Evolutionary conservation across 1,140 invertebrate species (phyloP).

Genomic region (Antheraea pernyi): DNA sequence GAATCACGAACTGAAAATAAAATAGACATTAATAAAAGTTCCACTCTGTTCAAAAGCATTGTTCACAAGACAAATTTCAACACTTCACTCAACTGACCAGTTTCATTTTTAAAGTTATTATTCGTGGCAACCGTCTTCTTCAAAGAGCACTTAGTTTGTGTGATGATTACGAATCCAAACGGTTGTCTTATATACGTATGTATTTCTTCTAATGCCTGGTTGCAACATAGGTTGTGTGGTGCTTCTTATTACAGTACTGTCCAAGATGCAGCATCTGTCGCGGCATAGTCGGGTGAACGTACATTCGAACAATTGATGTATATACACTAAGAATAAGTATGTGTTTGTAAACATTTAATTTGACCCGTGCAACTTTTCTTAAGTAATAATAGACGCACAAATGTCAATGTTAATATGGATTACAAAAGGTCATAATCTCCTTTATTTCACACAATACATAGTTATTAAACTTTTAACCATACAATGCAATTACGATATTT

Average conservation of each 20-base stretch:
- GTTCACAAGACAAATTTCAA: conserved; percentile 31
- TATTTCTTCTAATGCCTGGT: conserved; percentile 69
- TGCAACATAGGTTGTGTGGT: conserved; percentile 53
- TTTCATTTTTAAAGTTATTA: conserved; percentile 59
- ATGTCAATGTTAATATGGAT: conserved; percentile 65
- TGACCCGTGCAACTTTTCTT: conserved; percentile 50
- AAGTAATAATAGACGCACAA: conserved; percentile 54
- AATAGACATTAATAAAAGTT: conserved; percentile 3
- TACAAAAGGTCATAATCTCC: conserved; percentile 43
- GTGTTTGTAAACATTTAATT: conserved; percentile 46
- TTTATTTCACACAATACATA: conserved; percentile 25
- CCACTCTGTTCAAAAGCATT: conserved; percentile 14
- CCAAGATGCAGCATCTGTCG: conserved; percentile 36
- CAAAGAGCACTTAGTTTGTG: conserved; percentile 53
- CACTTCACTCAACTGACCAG: conserved; percentile 54
- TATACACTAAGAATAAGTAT: conserved; percentile 20
- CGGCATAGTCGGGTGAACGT: conserved; percentile 25
- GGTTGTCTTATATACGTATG: conserved; percentile 69
- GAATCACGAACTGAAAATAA: conserved; percentile 60
- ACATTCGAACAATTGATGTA: conserved; percentile 22
- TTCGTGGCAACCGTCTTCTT: conserved; percentile 39
- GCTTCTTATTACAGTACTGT: conserved; percentile 41
- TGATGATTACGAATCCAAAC: conserved; percentile 61
- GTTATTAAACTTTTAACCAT: conserved; percentile 20
- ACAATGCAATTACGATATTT: not conserved